Conservation (phyloP, 2,113 vertebrate genomes). For the Zosterops pallidus region DNA sequence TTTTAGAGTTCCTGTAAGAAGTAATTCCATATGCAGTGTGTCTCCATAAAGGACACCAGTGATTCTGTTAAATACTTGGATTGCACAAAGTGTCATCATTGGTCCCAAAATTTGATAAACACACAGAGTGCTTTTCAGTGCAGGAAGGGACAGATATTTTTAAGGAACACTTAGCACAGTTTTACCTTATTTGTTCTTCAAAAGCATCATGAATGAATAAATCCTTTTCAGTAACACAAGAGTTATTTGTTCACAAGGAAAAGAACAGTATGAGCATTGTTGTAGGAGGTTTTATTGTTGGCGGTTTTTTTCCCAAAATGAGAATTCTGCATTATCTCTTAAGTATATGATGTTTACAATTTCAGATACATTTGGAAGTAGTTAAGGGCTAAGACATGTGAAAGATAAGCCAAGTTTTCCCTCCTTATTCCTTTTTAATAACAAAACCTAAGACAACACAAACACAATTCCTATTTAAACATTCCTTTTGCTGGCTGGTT, state of each 20-base stretch:
- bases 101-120: neutral
- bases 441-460: neutral
- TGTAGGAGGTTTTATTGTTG: neutral
- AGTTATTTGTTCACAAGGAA: neutral
- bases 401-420: neutral
- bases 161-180: neutral
- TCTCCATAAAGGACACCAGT: neutral
- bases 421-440: neutral
- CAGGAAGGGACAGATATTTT: neutral
- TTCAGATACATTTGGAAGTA: neutral
- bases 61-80: neutral
- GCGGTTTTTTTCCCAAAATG: accelerated
- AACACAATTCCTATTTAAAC: neutral
- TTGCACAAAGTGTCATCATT: neutral
- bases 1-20: neutral
- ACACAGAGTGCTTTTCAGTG: neutral
- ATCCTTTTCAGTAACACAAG: neutral
- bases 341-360: neutral
- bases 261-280: neutral
- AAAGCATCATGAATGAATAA: neutral
- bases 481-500: neutral
- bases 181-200: neutral
- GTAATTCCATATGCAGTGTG: neutral
- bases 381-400: neutral
- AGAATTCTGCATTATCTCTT: neutral